These are phyloP conservation scores for Nyleta sp. DNA, from an alignment of 2,888 invertebrate species.

Conservation along the genomic window DNA sequence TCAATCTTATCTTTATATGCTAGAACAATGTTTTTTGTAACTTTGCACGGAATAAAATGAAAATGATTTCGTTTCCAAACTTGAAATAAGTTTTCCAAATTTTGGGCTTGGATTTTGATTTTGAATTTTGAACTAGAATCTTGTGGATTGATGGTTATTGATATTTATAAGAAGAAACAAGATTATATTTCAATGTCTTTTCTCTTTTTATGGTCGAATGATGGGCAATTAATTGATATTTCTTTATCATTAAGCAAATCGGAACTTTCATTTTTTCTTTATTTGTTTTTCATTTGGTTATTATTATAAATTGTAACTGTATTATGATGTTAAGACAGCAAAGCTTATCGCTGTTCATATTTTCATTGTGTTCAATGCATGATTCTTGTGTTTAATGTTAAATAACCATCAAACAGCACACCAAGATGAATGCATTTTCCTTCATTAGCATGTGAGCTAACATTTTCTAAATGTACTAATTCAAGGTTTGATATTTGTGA, in stretches of 20 bases:
- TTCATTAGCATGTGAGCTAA: constrained; percentile 41
- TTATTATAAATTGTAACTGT: too few species aligned
- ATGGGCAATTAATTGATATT: too few species aligned
- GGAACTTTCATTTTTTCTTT: too few species aligned
- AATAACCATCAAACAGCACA: constrained; percentile 15
- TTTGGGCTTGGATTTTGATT: not conserved
- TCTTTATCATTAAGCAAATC: too few species aligned
- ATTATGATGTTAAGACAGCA: too few species aligned
- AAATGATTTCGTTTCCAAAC: not conserved
- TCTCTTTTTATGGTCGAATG: too few species aligned
- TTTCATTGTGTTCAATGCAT: constrained; percentile 21
- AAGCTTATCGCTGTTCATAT: constrained; percentile 5
- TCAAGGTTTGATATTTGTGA: constrained; percentile 29
- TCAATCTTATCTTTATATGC: constrained; percentile 18
- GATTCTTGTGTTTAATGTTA: constrained; percentile 35
- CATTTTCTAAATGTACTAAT: constrained; percentile 35
- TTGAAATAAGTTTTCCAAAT: not conserved
- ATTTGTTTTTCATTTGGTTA: too few species aligned
- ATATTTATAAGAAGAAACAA: too few species aligned
- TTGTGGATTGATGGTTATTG: constrained; percentile 5
- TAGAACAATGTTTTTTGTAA: constrained; percentile 4
- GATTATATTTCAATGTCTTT: too few species aligned
- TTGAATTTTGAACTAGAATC: not conserved
- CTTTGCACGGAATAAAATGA: constrained; percentile 16
- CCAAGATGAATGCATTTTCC: constrained; percentile 24